Evolutionary conservation across 2,888 invertebrate species (phyloP).

Genomic region (Stenichneumon culpator): DNA sequence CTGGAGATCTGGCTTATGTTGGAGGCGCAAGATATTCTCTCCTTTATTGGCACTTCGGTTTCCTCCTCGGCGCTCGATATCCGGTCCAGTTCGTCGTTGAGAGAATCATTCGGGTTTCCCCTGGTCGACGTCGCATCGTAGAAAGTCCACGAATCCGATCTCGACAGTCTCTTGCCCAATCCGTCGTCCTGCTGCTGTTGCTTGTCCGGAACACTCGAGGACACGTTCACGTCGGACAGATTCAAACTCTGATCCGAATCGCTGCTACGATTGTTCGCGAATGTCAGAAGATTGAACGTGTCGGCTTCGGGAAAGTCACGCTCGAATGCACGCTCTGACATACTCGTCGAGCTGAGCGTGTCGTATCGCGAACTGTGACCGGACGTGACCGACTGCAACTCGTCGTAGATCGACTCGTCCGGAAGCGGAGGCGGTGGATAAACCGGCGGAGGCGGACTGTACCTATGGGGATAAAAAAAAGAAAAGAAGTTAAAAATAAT

Average conservation of each 20-base stretch:
- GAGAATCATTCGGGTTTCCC: conserved; percentile 61
- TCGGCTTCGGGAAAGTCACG: conserved; percentile 84
- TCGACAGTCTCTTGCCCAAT: conserved; percentile 79
- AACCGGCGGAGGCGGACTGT: conserved; percentile 86
- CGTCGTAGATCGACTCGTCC: conserved; percentile 87
- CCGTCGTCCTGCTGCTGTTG: conserved; percentile 75
- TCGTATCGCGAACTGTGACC: conserved; percentile 82
- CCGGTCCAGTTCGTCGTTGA: conserved; percentile 79
- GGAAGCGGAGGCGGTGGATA: conserved; percentile 88
- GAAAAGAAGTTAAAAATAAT: background rate
- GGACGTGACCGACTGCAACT: conserved; percentile 85
- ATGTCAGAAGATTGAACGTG: conserved; percentile 76
- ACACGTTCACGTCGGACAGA: conserved; percentile 78
- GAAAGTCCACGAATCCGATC: conserved; percentile 87
- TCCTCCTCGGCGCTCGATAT: conserved; percentile 79
- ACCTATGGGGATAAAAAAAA: conserved; percentile 26
- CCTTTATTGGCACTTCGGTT: conserved; percentile 67
- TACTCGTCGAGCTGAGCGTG: conserved; percentile 81
- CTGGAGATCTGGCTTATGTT: conserved; percentile 76
- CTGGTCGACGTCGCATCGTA: conserved; percentile 83
- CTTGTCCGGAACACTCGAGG: conserved; percentile 73
- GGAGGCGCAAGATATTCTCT: conserved; percentile 73
- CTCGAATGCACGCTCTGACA: conserved; percentile 79
- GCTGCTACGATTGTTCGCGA: conserved; percentile 74
- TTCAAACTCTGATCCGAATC: conserved; percentile 75